phyloP scores from a whole-genome alignment of 2,888 invertebrate species.

The Lochmaea crataegi region DNA sequence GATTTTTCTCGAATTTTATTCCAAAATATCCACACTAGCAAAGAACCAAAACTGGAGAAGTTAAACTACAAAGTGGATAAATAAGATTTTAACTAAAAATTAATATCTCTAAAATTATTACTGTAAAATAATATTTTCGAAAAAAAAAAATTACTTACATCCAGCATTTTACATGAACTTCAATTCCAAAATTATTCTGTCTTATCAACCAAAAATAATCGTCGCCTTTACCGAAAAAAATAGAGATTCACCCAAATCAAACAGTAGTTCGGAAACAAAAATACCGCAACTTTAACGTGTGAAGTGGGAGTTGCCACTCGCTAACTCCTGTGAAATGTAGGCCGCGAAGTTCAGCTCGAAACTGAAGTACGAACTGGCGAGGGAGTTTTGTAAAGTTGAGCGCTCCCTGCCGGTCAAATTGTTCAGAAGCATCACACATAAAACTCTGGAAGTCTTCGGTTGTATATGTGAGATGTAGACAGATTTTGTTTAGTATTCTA shows the following conservation, averaged over 20 bases:
- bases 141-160: background rate
- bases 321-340: slow-evolving; percentile 25
- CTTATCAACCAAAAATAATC: background rate
- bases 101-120: background rate
- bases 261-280: background rate
- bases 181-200: background rate
- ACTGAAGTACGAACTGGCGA: slow-evolving; percentile 32
- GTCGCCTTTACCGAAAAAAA: background rate
- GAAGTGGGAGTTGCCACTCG: slow-evolving; percentile 31
- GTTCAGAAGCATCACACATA: slow-evolving; percentile 26
- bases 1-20: too few species aligned
- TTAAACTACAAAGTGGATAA: too few species aligned
- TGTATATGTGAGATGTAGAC: slow-evolving; percentile 31
- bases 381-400: slow-evolving; percentile 35
- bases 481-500: slow-evolving; percentile 17
- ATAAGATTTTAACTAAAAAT: too few species aligned
- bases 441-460: slow-evolving; percentile 18
- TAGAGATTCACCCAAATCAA: background rate
- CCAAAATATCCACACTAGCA: too few species aligned
- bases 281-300: slow-evolving; percentile 6
- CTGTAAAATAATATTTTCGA: too few species aligned
- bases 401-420: slow-evolving; percentile 37
- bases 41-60: too few species aligned
- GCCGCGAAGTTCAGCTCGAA: slow-evolving; percentile 28
- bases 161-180: background rate